Evolutionary conservation across 2,113 vertebrate species (phyloP), one percentile per base, ranked within the genome.

Genomic region (Aepyceros melampus): DNA sequence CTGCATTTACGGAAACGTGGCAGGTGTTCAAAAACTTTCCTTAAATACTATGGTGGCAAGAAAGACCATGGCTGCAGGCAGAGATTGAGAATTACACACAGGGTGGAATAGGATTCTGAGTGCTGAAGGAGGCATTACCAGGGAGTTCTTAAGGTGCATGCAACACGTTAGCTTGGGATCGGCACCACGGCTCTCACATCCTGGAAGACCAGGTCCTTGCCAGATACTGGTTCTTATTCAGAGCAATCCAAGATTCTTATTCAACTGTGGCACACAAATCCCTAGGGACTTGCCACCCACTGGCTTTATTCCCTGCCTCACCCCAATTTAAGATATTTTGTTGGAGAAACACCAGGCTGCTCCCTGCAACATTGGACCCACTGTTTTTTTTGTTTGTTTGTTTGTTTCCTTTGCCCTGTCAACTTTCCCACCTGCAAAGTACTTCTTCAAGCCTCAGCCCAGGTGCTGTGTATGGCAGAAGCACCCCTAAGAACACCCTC

Each of bases 21-120:
- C 94, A 97, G 82, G 76, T 93, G 56, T 89, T 87, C 19, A 13
- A 6, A 49, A 33, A 79, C 55, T 64, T 51, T 88, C 21, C 56
- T 83, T 71, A 67, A 94, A 47, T 29, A 83, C 51, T 3, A 60
- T 31, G 17, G 23, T 60, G 33, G 40, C 45, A 78, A 91, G 87
- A 82, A 87, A 71, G 47, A 53, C 16, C 43, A n/a, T 12, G 33
- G 56, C 84, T 55, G 67, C 4, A 45, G 84, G n/a, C 84, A 40
- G 55, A 21, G 16, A 40, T 53, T 96, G 81, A 16, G 51, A 43
- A 60, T 85, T 82, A 45, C 19, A 19, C 7, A 14, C 14, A 29
- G 31, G 7, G 21, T 56, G 2, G 53, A 60, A 36, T 13, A 86
- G 60, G 40, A 76, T 87, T 56, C 53, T 47, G 53, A 53, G 64